Conservation (phyloP, 2,797 vertebrate species). For the Anguilla megastoma region DNA sequence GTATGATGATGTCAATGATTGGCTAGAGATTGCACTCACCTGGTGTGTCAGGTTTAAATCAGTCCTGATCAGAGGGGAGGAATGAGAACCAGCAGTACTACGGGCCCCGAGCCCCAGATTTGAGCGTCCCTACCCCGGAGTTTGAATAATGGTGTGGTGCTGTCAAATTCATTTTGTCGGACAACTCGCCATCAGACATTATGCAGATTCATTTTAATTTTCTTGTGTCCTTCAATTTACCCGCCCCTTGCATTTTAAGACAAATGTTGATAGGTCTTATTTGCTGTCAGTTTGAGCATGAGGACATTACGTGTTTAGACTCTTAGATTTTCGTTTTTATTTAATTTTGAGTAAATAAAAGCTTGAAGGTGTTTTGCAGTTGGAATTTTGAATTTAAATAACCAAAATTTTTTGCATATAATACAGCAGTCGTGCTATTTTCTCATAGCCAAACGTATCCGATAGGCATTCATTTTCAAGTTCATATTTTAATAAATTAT, state of each 20-base stretch:
- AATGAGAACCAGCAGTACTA: too few relatives aligned
- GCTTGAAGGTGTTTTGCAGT: constrained; percentile 11
- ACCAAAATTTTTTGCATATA: not conserved
- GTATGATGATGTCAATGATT: not conserved
- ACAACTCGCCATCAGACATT: not conserved
- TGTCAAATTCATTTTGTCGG: not conserved
- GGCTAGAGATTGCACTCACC: not conserved
- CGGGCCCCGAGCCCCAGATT: not conserved
- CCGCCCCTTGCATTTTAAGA: not conserved
- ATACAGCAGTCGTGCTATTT: not conserved
- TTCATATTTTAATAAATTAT: not conserved
- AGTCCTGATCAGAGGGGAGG: not conserved
- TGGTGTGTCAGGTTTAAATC: not conserved
- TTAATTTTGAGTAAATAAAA: not conserved
- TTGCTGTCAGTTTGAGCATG: not conserved
- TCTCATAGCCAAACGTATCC: not conserved
- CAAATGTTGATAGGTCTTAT: not conserved
- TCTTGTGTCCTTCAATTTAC: not conserved
- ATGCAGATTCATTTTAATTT: not conserved
- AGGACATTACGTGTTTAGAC: not conserved
- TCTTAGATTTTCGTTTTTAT: not conserved
- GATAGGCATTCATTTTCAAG: not conserved
- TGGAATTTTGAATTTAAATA: not conserved
- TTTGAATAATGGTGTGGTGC: not conserved
- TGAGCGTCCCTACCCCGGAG: not conserved